These are phyloP conservation scores for Cydia strobilella DNA, from an alignment of 1,140 invertebrate genomes.

Conservation along the genomic window DNA sequence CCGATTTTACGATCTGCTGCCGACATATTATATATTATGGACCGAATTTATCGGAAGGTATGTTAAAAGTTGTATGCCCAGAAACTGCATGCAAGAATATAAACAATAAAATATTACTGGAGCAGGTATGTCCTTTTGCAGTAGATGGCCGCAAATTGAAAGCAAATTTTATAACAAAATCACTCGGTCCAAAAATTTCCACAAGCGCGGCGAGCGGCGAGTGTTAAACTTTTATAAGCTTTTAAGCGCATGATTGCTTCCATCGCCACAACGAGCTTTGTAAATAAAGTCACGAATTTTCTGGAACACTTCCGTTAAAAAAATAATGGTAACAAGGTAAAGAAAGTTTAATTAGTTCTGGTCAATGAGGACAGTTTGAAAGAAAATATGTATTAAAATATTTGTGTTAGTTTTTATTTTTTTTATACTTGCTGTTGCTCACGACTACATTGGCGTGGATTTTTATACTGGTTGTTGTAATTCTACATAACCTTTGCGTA, in stretches of 20 bases:
- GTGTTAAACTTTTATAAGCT: slow-evolving; percentile 33
- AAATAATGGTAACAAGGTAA: slow-evolving; percentile 1
- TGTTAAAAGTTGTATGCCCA: not conserved
- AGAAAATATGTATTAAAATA: not conserved
- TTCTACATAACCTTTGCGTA: too few relatives aligned
- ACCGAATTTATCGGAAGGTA: too few relatives aligned
- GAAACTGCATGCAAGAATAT: not conserved
- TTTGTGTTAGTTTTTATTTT: not conserved
- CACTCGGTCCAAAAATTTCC: slow-evolving; percentile 15
- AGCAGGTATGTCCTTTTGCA: not conserved
- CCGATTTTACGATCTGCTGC: too few relatives aligned
- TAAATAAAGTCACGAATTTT: slow-evolving; percentile 22
- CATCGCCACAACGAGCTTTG: slow-evolving; percentile 29
- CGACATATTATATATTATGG: too few relatives aligned
- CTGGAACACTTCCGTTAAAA: slow-evolving; percentile 6
- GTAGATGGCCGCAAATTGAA: slow-evolving; percentile 5
- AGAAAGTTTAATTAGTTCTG: slow-evolving; percentile 8
- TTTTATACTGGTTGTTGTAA: too few relatives aligned
- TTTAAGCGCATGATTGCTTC: slow-evolving; percentile 34
- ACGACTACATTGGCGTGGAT: too few relatives aligned
- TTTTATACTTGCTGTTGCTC: not conserved
- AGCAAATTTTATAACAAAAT: slow-evolving; percentile 27
- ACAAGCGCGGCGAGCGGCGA: slow-evolving; percentile 3
- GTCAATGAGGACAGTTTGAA: not conserved
- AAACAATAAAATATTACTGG: not conserved